Evolutionary conservation across 2,797 vertebrate genomes (phyloP).

Genomic region (Eulemur albifrons): DNA sequence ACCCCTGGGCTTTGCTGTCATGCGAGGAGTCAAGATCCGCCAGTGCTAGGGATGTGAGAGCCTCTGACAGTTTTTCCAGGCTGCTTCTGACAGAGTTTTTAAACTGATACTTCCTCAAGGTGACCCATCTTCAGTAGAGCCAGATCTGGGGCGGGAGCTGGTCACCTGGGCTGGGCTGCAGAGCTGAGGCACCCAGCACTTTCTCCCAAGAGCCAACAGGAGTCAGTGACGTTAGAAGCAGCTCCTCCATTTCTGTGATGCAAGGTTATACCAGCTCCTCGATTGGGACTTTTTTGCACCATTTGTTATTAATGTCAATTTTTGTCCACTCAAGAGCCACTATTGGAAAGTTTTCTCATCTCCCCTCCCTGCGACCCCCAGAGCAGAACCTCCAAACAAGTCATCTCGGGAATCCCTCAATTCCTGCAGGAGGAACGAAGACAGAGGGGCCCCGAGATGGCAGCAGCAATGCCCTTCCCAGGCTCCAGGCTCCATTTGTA

Average conservation of each 20-base stretch:
- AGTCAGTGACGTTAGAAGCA: background rate
- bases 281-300: background rate
- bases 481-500: background rate
- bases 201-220: background rate
- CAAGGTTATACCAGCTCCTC: background rate
- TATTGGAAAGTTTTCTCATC: background rate
- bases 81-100: background rate
- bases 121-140: background rate
- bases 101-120: conserved; percentile 29
- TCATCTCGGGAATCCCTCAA: background rate
- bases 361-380: accelerated
- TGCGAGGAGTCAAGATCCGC: background rate
- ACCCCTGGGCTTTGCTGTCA: conserved; percentile 28
- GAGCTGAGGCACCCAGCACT: accelerated
- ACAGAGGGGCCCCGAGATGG: accelerated
- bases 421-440: background rate
- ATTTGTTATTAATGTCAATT: background rate
- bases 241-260: background rate
- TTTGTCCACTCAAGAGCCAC: background rate
- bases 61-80: conserved; percentile 1
- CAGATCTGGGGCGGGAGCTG: accelerated
- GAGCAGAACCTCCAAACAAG: background rate
- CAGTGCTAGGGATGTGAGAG: background rate
- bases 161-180: accelerated
- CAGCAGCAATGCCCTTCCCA: background rate